A percentile compares a stretch with the other conserved stretches of the same genome.
These are phyloP conservation scores for Drosophila pseudoananassae DNA, from an alignment of 1,140 invertebrate species.

Conservation along the genomic window DNA sequence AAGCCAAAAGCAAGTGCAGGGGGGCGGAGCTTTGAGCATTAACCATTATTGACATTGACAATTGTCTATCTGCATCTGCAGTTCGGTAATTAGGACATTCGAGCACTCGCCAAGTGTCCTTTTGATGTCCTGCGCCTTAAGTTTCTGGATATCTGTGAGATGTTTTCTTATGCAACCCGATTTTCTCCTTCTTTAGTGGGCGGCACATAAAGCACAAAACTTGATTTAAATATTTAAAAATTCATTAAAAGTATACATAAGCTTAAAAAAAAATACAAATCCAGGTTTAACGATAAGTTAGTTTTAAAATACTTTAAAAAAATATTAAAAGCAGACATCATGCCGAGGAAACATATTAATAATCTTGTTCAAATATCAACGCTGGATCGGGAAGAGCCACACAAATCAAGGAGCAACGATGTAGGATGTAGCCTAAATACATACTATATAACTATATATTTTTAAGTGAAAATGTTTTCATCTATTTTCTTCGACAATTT, in stretches of 20 bases:
- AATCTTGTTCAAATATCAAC: slow-evolving; percentile 1
- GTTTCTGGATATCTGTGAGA: not conserved
- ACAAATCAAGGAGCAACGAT: not conserved
- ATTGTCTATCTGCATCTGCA: slow-evolving; percentile 64
- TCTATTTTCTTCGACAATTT: slow-evolving; percentile 26
- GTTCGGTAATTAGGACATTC: slow-evolving; percentile 41
- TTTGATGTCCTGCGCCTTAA: slow-evolving; percentile 31
- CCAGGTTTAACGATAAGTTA: slow-evolving; percentile 22
- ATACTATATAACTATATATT: slow-evolving; percentile 1
- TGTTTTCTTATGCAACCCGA: slow-evolving; percentile 6
- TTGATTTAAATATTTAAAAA: not conserved
- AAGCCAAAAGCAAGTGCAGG: slow-evolving; percentile 1
- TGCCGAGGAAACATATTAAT: not conserved
- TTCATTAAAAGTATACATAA: not conserved
- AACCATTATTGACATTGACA: slow-evolving; percentile 81
- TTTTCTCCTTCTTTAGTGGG: not conserved
- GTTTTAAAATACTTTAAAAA: slow-evolving; percentile 28
- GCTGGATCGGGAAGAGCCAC: not conserved
- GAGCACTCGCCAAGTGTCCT: slow-evolving; percentile 46
- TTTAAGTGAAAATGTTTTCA: slow-evolving; percentile 31
- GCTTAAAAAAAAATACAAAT: not conserved
- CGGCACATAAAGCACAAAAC: not conserved
- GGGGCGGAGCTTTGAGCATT: slow-evolving; percentile 55
- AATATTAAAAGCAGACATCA: not conserved
- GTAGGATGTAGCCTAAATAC: not conserved